These are phyloP conservation scores for Cassiopea andromeda DNA, from an alignment of 30 jellyfish, hydroid and myxozoan genomes.

Conservation along the genomic window DNA sequence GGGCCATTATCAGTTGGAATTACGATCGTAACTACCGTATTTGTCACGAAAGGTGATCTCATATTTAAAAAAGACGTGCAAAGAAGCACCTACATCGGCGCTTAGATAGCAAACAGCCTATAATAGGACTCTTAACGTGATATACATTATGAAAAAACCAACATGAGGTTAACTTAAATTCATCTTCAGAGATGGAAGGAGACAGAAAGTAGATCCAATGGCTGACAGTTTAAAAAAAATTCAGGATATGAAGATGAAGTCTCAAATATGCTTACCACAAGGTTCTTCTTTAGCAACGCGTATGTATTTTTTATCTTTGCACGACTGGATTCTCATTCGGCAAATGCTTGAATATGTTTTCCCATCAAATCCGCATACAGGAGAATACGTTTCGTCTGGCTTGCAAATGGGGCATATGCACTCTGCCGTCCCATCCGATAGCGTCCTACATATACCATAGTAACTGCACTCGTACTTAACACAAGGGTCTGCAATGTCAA, in stretches of 20 bases:
- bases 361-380: slow-evolving; percentile 84
- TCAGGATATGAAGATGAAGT: neutral
- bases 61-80: too few relatives aligned
- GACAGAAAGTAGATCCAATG: too few relatives aligned
- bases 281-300: slow-evolving; percentile 30
- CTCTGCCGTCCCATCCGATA: slow-evolving; percentile 65
- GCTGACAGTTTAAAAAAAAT: neutral
- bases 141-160: too few relatives aligned
- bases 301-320: slow-evolving; percentile 32
- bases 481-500: slow-evolving; percentile 54
- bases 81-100: too few relatives aligned
- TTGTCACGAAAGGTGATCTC: too few relatives aligned
- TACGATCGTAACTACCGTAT: too few relatives aligned
- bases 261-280: slow-evolving; percentile 60
- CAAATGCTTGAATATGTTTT: slow-evolving; percentile 68
- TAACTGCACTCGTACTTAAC: slow-evolving; percentile 39
- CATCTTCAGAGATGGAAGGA: too few relatives aligned
- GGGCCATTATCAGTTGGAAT: too few relatives aligned
- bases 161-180: too few relatives aligned
- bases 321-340: slow-evolving; percentile 52
- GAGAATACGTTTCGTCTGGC: neutral
- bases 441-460: slow-evolving; percentile 52
- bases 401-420: slow-evolving; percentile 82
- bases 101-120: too few relatives aligned
- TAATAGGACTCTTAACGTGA: too few relatives aligned